Evolutionary conservation across 2,113 vertebrate genomes (phyloP).

Genomic region (Hystrix cristata): DNA sequence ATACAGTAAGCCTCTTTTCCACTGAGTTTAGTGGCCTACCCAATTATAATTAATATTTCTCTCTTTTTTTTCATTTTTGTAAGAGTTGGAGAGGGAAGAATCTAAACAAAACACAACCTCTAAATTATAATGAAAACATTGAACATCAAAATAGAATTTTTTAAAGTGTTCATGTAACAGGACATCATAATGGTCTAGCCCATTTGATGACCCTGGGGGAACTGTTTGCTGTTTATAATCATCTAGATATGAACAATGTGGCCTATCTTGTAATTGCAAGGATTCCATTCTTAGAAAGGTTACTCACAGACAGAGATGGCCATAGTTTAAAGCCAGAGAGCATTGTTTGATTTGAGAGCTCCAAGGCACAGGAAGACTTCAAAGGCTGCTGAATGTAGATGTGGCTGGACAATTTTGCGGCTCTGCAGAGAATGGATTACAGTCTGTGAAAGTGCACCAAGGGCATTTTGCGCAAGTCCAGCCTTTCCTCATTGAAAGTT

Average conservation of each 20-base stretch:
- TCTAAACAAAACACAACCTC: neutral
- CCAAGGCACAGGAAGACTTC: slow-evolving; percentile 32
- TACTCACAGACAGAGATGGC: slow-evolving; percentile 64
- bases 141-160: neutral
- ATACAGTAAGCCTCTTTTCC: neutral
- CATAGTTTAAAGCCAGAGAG: slow-evolving; percentile 64
- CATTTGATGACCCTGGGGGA: neutral
- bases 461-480: slow-evolving; percentile 81
- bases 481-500: slow-evolving; percentile 87
- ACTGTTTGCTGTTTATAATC: slow-evolving; percentile 54
- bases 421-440: slow-evolving; percentile 54
- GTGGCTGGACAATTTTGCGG: neutral
- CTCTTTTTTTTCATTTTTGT: neutral
- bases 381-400: neutral
- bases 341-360: slow-evolving; percentile 55
- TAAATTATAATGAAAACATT: neutral
- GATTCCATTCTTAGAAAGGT: neutral
- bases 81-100: neutral
- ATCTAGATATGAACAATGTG: slow-evolving; percentile 48
- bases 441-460: slow-evolving; percentile 70
- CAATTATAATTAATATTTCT: neutral
- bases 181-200: neutral
- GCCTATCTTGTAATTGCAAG: slow-evolving; percentile 63
- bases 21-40: neutral
- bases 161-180: neutral